phyloP scores from a whole-genome alignment of 2,888 invertebrate genomes.

The Lathronympha strigana region DNA sequence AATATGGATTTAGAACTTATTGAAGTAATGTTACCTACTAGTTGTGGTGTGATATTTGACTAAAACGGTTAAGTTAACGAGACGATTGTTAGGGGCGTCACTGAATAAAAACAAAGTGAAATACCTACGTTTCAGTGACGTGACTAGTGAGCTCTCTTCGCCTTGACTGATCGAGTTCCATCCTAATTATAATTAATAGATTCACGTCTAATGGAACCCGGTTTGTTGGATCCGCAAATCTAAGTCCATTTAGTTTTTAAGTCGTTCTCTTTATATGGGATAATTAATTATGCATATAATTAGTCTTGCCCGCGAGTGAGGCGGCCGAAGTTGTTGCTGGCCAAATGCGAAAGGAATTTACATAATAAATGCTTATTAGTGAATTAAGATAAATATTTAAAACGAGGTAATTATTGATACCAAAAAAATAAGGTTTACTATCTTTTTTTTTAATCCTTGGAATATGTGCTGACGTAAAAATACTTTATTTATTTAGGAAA shows the following conservation, averaged over 20 bases:
- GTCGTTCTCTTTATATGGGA: constrained; percentile 22
- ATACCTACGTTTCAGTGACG: background rate
- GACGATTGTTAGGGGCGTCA: too few species aligned
- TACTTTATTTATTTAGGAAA: too few species aligned
- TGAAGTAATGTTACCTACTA: too few species aligned
- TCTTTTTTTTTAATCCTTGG: background rate
- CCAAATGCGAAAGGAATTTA: background rate
- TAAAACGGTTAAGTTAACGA: too few species aligned
- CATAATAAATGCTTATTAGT: constrained; percentile 16
- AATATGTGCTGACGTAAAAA: too few species aligned
- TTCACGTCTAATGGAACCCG: constrained; percentile 20
- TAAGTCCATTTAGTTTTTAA: constrained; percentile 31
- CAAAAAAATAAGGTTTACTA: background rate
- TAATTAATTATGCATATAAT: constrained; percentile 36
- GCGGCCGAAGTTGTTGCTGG: background rate
- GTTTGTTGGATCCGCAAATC: constrained; percentile 20
- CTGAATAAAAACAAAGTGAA: background rate
- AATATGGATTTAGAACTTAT: too few species aligned
- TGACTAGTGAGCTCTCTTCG: constrained; percentile 11
- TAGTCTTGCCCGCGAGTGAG: background rate
- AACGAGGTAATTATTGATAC: background rate
- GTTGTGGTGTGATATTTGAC: too few species aligned
- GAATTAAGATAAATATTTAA: constrained; percentile 25
- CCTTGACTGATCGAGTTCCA: constrained; percentile 14
- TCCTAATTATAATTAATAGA: constrained; percentile 37